Conservation (phyloP, 2,113 vertebrate species). For the Vicugna pacos region DNA sequence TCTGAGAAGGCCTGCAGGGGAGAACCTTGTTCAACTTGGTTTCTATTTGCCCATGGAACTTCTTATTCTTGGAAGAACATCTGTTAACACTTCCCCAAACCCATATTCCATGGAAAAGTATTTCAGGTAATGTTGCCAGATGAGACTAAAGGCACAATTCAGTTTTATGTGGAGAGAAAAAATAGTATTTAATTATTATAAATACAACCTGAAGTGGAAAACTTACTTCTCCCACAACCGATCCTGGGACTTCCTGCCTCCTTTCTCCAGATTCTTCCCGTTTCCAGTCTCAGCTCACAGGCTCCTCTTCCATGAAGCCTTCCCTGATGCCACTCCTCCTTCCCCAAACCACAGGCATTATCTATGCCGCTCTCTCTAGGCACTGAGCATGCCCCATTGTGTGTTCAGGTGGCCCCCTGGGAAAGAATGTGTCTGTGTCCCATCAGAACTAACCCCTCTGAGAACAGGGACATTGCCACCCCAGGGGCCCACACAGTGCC, state of each 20-base stretch:
- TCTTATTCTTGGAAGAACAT: background rate
- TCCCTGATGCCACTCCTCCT: background rate
- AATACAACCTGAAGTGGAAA: background rate
- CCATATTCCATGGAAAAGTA: background rate
- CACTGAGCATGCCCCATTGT: background rate
- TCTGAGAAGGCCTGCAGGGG: background rate
- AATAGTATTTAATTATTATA: background rate
- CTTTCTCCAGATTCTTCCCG: background rate
- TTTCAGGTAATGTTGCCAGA: background rate
- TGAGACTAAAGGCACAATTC: background rate
- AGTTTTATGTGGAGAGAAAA: background rate
- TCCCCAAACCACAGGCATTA: too few relatives aligned
- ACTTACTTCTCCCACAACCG: background rate
- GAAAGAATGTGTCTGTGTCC: too few relatives aligned
- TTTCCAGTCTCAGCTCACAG: background rate
- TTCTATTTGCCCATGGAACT: background rate
- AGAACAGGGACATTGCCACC: background rate
- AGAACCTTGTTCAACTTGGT: background rate
- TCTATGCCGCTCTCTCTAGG: background rate
- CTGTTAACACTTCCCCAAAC: background rate
- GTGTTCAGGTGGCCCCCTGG: background rate
- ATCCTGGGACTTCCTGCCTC: too few relatives aligned
- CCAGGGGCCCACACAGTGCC: rapidly evolving
- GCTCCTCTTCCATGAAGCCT: background rate
- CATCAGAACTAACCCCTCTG: background rate